phyloP scores from a whole-genome alignment of 2,797 vertebrate species.

The Acridotheres tristis region DNA sequence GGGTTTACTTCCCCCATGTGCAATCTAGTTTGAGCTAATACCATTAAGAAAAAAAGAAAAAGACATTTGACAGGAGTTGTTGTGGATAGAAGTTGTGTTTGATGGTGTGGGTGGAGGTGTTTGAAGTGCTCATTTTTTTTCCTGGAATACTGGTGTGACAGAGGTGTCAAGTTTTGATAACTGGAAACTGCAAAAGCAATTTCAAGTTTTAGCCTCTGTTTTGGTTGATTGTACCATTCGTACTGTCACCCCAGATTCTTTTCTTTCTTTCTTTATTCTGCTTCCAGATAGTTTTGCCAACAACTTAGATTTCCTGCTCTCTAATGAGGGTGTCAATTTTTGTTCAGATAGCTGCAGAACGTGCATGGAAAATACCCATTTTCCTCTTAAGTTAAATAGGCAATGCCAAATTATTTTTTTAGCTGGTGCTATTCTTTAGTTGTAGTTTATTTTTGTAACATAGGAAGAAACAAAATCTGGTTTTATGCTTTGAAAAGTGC shows the following conservation, averaged over 20 bases:
- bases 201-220: neutral
- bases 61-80: neutral
- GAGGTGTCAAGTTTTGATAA: constrained; percentile 40
- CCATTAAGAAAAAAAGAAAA: neutral
- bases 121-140: constrained; percentile 23
- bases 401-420: neutral
- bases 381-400: neutral
- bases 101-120: constrained; percentile 7
- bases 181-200: neutral
- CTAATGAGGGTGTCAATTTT: neutral
- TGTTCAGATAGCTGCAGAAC: neutral
- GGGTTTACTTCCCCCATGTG: neutral
- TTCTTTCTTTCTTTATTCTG: constrained; percentile 10
- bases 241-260: constrained; percentile 1
- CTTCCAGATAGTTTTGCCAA: constrained; percentile 5
- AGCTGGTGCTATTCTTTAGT: neutral
- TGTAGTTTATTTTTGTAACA: neutral
- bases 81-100: constrained; percentile 4
- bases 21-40: neutral
- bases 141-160: neutral
- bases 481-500: neutral
- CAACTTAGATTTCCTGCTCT: neutral
- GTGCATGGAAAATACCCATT: neutral
- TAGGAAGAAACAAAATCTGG: neutral
- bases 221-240: constrained; percentile 1